Percentiles rank a stretch among this genome's conserved stretches.
These are phyloP conservation scores for Drosophila persimilis DNA, from an alignment of 1,140 invertebrate genomes.

Conservation along the genomic window DNA sequence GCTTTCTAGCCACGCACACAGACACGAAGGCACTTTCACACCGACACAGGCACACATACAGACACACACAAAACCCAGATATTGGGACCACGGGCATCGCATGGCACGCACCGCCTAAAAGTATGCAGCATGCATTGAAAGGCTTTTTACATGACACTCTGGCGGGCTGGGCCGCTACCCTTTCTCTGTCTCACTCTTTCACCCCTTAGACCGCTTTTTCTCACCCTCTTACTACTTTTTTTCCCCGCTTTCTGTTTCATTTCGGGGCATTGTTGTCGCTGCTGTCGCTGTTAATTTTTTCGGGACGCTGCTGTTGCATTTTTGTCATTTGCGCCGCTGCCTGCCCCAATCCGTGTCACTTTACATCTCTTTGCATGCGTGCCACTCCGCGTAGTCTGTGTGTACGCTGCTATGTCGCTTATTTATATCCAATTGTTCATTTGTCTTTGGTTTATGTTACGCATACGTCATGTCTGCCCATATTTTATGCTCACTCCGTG, in stretches of 20 bases:
- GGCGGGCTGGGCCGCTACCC: neutral
- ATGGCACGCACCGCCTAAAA: slow-evolving; percentile 67
- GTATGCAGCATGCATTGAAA: slow-evolving; percentile 77
- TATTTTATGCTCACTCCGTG: slow-evolving; percentile 62
- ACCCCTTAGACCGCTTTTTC: neutral
- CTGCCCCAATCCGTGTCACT: slow-evolving; percentile 50
- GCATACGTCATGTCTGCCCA: slow-evolving; percentile 79
- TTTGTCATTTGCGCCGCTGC: slow-evolving; percentile 49
- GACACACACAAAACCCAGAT: neutral
- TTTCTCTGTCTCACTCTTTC: slow-evolving; percentile 8
- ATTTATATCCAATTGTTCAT: slow-evolving; percentile 82
- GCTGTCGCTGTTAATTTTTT: slow-evolving; percentile 76
- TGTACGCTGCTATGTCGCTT: slow-evolving; percentile 54
- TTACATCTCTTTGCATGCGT: slow-evolving; percentile 28
- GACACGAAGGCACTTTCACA: slow-evolving; percentile 12
- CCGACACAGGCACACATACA: slow-evolving; percentile 2
- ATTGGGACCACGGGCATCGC: slow-evolving; percentile 37
- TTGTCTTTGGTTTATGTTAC: slow-evolving; percentile 81
- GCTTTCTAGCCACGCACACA: slow-evolving; percentile 64
- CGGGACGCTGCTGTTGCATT: slow-evolving; percentile 66
- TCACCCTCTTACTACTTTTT: neutral
- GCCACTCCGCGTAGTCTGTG: slow-evolving; percentile 38
- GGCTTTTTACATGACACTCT: slow-evolving; percentile 71
- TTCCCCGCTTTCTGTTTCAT: slow-evolving; percentile 48
- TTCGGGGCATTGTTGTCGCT: slow-evolving; percentile 45